Conservation (phyloP, 64 coral and sea anemone species). For the Exaiptasia diaphana region DNA sequence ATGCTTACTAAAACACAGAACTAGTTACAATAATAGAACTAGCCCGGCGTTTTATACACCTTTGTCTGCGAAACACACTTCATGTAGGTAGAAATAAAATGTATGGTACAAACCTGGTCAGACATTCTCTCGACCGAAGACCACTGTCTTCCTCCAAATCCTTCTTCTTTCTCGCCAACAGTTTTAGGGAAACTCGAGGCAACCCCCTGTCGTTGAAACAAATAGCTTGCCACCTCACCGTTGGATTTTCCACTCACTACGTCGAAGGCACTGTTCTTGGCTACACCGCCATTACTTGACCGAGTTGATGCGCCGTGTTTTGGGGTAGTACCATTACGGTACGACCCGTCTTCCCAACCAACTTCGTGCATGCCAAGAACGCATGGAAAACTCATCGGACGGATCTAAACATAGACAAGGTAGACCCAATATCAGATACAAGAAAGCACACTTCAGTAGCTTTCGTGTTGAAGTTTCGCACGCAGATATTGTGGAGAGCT, state of each 20-base stretch:
- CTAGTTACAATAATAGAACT: too few relatives aligned
- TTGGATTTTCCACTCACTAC: slow-evolving; percentile 83
- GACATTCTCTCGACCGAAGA: slow-evolving; percentile 87
- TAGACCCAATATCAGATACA: slow-evolving; percentile 54
- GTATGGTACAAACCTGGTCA: slow-evolving; percentile 60
- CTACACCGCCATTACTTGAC: slow-evolving; percentile 68
- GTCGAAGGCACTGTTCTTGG: slow-evolving; percentile 78
- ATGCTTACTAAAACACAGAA: too few relatives aligned
- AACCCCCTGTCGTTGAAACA: slow-evolving; percentile 98
- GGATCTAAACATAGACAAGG: slow-evolving; percentile 85
- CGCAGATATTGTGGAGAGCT: background rate
- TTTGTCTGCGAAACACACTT: background rate
- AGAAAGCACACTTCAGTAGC: slow-evolving; percentile 27
- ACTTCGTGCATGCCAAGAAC: slow-evolving; percentile 99
- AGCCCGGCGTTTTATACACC: too few relatives aligned
- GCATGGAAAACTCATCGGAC: slow-evolving; percentile 99
- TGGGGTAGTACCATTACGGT: slow-evolving; percentile 86
- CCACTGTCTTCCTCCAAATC: slow-evolving; percentile 88
- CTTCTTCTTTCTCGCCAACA: slow-evolving; percentile 93
- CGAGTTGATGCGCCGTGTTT: slow-evolving; percentile 69
- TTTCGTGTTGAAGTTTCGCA: slow-evolving; percentile 28
- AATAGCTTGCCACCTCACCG: slow-evolving; percentile 96
- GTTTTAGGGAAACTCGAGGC: slow-evolving; percentile 98
- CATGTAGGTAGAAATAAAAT: background rate
- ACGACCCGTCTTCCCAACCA: slow-evolving; percentile 98